Base-by-base conservation (phyloP, 2,797 vertebrate genomes). In the Microtus agrestis region DNA sequence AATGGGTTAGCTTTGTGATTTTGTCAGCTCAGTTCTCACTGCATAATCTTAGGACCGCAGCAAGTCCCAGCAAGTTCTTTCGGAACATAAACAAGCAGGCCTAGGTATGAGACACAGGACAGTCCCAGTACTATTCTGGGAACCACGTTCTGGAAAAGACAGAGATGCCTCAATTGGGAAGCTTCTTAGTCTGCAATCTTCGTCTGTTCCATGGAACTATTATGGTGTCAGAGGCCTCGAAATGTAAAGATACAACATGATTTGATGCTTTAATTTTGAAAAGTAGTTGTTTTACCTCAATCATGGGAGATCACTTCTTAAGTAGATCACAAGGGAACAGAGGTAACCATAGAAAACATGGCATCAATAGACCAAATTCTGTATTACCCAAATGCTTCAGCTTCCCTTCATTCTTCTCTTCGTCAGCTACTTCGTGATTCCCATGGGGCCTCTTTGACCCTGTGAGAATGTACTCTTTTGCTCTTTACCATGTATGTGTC, bases 241-340 rank as follows among this genome's bases (percentile, higher is more conserved):
- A 91, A 84, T 76, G 29, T 73, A 78, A 88, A 84, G 73, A 76
- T 69, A 61, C 34, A 51, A 48, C 37, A 61, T 65, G 31, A 56
- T 78, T 77, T 85, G 95, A 59, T 67, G 31, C 2, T 34, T 86
- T 27, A 79, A 79, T 59, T 94, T 85, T 93, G 80, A 40, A 74
- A 79, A 78, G 37, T 77, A n/a, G 61, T 82, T 87, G 9, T 56
- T 81, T 95, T 95, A 85, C 80, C 48, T 63, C 40, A 87, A 74
- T 84, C 37, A 67, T 63, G 48, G 67, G 25, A 78, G 85, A 84
- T 31, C 19, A 43, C 46, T 84, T 73, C 77, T 56, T 79, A 59
- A n/a, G 8, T 59, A 88, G 46, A 74, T 59, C 54, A 61, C 67
- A 91, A 94, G 51, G 40, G n/a, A 69, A 82, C 12, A 87, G 46